phyloP scores from a whole-genome alignment of 2,113 vertebrate genomes.

The Hippocampus comes region DNA sequence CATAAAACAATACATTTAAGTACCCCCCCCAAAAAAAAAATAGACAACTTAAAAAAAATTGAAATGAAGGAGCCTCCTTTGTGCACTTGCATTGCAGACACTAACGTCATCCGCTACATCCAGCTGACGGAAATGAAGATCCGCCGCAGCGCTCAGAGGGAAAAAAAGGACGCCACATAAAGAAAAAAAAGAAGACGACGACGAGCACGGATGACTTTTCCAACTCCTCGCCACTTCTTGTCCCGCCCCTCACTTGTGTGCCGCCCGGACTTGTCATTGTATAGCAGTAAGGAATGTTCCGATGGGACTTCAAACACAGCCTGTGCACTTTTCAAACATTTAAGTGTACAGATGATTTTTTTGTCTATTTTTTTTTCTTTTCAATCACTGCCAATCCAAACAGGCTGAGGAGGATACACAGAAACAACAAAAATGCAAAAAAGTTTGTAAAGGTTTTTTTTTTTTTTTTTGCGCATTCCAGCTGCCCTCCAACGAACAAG shows the following conservation, averaged over 20 bases:
- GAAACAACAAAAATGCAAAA: neutral
- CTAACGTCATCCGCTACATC: slow-evolving; percentile 96
- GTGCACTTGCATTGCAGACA: slow-evolving; percentile 79
- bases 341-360: neutral
- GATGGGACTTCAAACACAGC: neutral
- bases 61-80: slow-evolving; percentile 47
- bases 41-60: neutral
- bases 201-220: neutral
- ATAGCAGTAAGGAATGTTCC: slow-evolving; percentile 5
- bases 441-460: neutral
- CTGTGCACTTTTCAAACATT: neutral
- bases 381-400: slow-evolving; percentile 64
- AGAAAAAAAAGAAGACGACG: neutral
- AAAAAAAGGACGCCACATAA: slow-evolving; percentile 81
- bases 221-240: slow-evolving; percentile 34
- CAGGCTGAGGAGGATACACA: slow-evolving; percentile 2
- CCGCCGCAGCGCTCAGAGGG: slow-evolving; percentile 88
- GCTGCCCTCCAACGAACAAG: too few species aligned
- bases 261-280: slow-evolving; percentile 38
- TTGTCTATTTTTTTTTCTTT: neutral
- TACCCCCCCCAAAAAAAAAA: too few species aligned
- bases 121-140: slow-evolving; percentile 99
- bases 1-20: too few species aligned
- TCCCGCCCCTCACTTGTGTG: slow-evolving; percentile 43
- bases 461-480: neutral